phyloP scores from a whole-genome alignment of 2,113 vertebrate genomes.

The Glaucidium brasilianum region DNA sequence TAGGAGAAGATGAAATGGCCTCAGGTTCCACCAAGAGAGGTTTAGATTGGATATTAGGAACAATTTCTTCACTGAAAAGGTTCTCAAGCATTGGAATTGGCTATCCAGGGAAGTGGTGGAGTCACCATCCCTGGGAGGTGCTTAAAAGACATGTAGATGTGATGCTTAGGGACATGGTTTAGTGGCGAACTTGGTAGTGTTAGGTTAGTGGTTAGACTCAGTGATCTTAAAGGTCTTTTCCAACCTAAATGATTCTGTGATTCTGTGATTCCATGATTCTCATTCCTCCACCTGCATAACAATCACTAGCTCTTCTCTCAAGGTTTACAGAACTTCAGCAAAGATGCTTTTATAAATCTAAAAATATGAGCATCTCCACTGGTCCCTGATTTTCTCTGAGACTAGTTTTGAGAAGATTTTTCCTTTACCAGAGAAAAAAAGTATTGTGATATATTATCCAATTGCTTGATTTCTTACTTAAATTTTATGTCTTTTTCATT shows the following conservation, averaged over 20 bases:
- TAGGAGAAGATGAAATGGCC: not conserved
- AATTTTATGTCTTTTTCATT: not conserved
- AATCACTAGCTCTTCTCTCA: not conserved
- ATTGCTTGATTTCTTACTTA: not conserved
- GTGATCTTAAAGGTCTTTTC: not conserved
- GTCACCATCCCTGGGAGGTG: not conserved
- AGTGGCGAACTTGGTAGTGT: not conserved
- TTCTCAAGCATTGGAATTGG: not conserved
- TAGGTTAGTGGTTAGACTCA: not conserved
- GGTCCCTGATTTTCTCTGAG: not conserved
- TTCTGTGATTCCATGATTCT: not conserved
- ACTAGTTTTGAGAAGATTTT: not conserved
- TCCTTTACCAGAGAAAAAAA: not conserved
- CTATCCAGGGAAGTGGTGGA: not conserved
- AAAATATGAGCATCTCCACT: not conserved
- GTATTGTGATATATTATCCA: not conserved
- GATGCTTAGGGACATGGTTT: not conserved
- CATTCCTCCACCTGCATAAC: not conserved
- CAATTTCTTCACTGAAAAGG: not conserved
- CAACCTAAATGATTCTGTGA: not conserved
- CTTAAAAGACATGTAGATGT: not conserved
- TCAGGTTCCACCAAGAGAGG: fast-evolving
- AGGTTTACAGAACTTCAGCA: not conserved
- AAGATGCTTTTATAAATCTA: not conserved
- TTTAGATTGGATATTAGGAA: not conserved